Conservation (phyloP, 2,888 invertebrate species). For the Myathropa florea region DNA sequence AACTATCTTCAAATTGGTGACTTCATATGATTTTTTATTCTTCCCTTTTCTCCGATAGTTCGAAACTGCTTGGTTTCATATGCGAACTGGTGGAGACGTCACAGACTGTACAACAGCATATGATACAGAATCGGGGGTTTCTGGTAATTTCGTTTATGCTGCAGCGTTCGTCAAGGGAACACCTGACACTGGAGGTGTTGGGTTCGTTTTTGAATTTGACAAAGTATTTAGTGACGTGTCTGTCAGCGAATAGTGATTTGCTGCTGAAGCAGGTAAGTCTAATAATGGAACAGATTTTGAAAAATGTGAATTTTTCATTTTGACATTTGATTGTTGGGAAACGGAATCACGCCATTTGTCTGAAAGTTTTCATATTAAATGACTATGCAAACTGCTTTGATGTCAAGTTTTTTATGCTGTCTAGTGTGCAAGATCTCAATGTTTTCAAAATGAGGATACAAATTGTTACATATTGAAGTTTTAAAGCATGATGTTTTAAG, state of each 20-base stretch:
- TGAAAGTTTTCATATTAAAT: too few relatives aligned
- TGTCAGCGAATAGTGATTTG: slow-evolving; percentile 95
- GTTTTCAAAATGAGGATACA: too few relatives aligned
- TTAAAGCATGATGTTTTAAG: too few relatives aligned
- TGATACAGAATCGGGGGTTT: slow-evolving; percentile 99
- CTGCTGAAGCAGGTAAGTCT: slow-evolving; percentile 92
- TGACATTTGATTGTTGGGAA: slow-evolving; percentile 29
- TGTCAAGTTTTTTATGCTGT: too few relatives aligned
- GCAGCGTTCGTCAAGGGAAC: slow-evolving; percentile 95
- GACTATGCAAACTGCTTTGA: too few relatives aligned
- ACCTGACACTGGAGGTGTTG: slow-evolving; percentile 95
- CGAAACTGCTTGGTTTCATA: slow-evolving; percentile 97
- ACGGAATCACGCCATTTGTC: neutral
- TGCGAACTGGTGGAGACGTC: slow-evolving; percentile 98
- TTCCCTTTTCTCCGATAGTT: slow-evolving; percentile 82
- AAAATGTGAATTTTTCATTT: neutral
- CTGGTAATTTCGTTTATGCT: slow-evolving; percentile 98
- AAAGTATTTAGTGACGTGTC: slow-evolving; percentile 95
- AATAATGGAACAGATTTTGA: neutral
- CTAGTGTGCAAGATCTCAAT: too few relatives aligned
- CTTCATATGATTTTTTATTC: slow-evolving; percentile 34
- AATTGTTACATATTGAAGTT: too few relatives aligned
- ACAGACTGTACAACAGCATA: slow-evolving; percentile 98
- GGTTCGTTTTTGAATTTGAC: slow-evolving; percentile 95
- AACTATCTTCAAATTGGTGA: slow-evolving; percentile 17